phyloP scores from a whole-genome alignment of 53 echinoderm and acorn worm genomes.

The Pentamera pediparva region DNA sequence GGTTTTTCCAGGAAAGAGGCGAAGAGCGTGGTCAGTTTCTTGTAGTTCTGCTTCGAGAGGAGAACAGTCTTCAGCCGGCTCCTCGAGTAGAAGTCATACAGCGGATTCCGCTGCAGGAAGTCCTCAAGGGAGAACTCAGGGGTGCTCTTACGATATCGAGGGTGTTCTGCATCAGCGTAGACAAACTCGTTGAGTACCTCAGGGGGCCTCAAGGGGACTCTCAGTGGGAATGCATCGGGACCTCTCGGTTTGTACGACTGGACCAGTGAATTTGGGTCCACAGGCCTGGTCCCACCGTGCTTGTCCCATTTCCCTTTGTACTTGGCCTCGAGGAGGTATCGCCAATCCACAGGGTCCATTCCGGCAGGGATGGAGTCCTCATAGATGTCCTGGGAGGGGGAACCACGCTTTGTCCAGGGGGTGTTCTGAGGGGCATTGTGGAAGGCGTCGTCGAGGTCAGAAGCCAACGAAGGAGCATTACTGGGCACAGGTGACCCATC shows the following conservation, averaged over 20 bases:
- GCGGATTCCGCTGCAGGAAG: constrained; percentile 53
- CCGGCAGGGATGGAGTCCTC: constrained; percentile 6
- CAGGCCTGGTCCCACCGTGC: constrained; percentile 33
- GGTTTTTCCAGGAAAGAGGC: constrained; percentile 63
- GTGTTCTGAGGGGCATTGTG: constrained; percentile 78
- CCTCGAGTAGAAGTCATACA: constrained; percentile 47
- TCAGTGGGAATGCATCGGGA: constrained; percentile 80
- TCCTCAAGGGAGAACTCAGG: constrained; percentile 81
- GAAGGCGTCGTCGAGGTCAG: constrained; percentile 58
- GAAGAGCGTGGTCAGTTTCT: constrained; percentile 93
- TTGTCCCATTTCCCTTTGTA: constrained; percentile 53
- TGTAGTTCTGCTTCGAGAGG: constrained; percentile 94
- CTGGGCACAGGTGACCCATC: constrained; percentile 66
- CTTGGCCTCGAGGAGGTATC: constrained; percentile 69
- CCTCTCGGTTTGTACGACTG: constrained; percentile 90
- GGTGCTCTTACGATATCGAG: constrained; percentile 40
- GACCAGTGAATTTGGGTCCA: constrained; percentile 67
- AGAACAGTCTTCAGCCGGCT: constrained; percentile 58
- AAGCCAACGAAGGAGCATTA: constrained; percentile 70
- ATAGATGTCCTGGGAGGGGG: constrained; percentile 14
- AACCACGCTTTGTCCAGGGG: constrained; percentile 46
- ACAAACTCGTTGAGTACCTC: constrained; percentile 69
- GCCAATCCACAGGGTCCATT: constrained; percentile 47
- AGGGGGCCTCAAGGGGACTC: constrained; percentile 56
- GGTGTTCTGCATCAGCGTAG: constrained; percentile 68